phyloP scores from a whole-genome alignment of 1,140 invertebrate species.

The Pemphigus obesinymphae region DNA sequence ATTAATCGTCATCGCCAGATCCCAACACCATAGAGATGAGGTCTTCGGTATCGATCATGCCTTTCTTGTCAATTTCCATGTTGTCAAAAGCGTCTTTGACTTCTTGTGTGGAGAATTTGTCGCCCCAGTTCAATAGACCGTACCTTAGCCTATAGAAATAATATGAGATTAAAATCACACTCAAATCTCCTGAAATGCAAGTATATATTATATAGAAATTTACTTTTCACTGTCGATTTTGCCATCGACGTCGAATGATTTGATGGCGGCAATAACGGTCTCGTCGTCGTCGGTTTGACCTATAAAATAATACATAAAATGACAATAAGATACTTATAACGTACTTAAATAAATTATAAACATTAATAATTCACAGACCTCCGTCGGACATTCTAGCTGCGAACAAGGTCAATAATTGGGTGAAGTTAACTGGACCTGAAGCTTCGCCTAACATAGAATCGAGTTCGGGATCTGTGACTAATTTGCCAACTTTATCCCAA shows the following conservation, averaged over 20 bases:
- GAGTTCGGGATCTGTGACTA: slow-evolving; percentile 83
- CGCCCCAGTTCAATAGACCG: slow-evolving; percentile 90
- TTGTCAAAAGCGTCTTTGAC: slow-evolving; percentile 92
- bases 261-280: slow-evolving; percentile 90
- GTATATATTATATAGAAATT: too few species aligned
- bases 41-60: slow-evolving; percentile 84
- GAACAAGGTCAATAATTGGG: slow-evolving; percentile 86
- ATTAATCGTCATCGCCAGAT: slow-evolving; percentile 47
- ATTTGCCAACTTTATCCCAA: slow-evolving; percentile 89
- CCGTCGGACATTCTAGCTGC: slow-evolving; percentile 76
- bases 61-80: slow-evolving; percentile 88
- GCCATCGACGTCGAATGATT: slow-evolving; percentile 87
- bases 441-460: slow-evolving; percentile 87
- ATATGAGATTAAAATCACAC: too few species aligned
- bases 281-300: slow-evolving; percentile 83
- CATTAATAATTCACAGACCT: slow-evolving; percentile 11
- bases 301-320: background rate
- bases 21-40: slow-evolving; percentile 54
- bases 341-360: background rate
- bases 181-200: too few species aligned
- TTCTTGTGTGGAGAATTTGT: slow-evolving; percentile 90
- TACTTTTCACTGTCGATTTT: slow-evolving; percentile 80
- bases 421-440: slow-evolving; percentile 91
- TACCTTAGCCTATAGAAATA: slow-evolving; percentile 70
- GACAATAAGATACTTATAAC: background rate